These are phyloP conservation scores for Oncorhynchus mykiss DNA, from an alignment of 2,113 vertebrate genomes.

Conservation along the genomic window DNA sequence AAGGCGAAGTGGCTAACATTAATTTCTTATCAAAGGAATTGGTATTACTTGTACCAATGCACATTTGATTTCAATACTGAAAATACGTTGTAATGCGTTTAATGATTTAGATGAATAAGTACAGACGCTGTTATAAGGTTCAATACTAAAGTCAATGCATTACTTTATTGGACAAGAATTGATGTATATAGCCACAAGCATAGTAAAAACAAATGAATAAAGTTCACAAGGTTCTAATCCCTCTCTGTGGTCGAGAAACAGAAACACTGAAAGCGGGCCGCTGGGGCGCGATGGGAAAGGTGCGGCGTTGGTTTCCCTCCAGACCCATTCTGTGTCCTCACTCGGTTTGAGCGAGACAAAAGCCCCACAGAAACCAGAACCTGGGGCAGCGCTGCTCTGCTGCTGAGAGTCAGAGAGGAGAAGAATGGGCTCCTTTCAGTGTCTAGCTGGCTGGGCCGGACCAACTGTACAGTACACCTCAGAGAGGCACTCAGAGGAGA, in stretches of 20 bases:
- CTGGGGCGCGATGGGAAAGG: constrained; percentile 52
- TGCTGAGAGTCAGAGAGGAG: constrained; percentile 39
- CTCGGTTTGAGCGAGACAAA: constrained; percentile 66
- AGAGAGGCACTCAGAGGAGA: constrained; percentile 27
- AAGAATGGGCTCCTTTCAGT: constrained; percentile 72
- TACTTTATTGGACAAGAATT: not conserved
- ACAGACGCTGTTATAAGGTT: too few relatives aligned
- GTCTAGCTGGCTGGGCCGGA: constrained; percentile 20
- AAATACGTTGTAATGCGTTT: too few relatives aligned
- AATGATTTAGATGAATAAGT: too few relatives aligned
- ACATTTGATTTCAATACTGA: not conserved
- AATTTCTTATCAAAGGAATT: constrained; percentile 53
- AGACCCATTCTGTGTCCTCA: constrained; percentile 70
- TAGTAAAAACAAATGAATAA: too few relatives aligned
- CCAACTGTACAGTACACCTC: constrained; percentile 64
- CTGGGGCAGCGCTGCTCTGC: constrained; percentile 54
- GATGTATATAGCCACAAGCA: not conserved
- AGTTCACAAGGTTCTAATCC: not conserved
- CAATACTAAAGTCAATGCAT: too few relatives aligned
- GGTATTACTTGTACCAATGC: too few relatives aligned
- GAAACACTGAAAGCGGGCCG: constrained; percentile 6
- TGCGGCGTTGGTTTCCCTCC: constrained; percentile 67
- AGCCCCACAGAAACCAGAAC: constrained; percentile 72
- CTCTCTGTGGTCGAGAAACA: constrained; percentile 36
- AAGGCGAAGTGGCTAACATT: constrained; percentile 39